A percentile compares a stretch with the other conserved stretches of the same genome.
These are phyloP conservation scores for Aegypius monachus DNA, from an alignment of 2,113 vertebrate species.

Conservation along the genomic window DNA sequence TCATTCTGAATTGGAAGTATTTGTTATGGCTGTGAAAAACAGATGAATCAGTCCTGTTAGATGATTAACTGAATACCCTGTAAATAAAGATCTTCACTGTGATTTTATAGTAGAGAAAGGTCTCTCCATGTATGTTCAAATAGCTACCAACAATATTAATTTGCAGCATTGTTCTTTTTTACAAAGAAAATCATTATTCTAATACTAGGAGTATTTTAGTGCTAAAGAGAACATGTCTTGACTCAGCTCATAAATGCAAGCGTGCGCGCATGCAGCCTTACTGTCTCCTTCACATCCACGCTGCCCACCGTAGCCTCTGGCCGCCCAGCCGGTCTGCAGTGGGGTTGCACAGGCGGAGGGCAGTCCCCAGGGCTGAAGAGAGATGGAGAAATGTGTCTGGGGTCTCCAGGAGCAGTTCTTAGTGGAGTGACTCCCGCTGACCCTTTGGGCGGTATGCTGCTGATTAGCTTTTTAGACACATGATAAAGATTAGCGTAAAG, in stretches of 20 bases:
- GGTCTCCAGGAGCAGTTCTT: background rate
- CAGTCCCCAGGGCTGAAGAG: background rate
- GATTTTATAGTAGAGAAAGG: background rate
- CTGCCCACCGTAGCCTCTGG: background rate
- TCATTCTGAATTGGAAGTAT: background rate
- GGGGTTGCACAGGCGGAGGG: background rate
- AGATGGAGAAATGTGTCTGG: background rate
- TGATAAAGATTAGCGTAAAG: background rate
- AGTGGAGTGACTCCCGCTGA: background rate
- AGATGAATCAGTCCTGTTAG: background rate
- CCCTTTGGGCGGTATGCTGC: background rate
- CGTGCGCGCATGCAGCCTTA: background rate
- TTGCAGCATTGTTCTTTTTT: background rate
- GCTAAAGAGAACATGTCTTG: background rate
- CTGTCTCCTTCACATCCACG: background rate
- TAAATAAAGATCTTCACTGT: background rate
- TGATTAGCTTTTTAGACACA: background rate
- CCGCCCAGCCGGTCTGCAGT: accelerated
- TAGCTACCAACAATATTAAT: background rate
- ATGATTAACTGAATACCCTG: background rate
- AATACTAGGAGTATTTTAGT: background rate
- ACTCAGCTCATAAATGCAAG: background rate
- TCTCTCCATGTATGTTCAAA: background rate
- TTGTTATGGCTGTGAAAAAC: background rate
- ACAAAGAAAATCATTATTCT: background rate